Base-by-base conservation (phyloP, 2,888 invertebrate species). In the Oscheius sp. region DNA sequence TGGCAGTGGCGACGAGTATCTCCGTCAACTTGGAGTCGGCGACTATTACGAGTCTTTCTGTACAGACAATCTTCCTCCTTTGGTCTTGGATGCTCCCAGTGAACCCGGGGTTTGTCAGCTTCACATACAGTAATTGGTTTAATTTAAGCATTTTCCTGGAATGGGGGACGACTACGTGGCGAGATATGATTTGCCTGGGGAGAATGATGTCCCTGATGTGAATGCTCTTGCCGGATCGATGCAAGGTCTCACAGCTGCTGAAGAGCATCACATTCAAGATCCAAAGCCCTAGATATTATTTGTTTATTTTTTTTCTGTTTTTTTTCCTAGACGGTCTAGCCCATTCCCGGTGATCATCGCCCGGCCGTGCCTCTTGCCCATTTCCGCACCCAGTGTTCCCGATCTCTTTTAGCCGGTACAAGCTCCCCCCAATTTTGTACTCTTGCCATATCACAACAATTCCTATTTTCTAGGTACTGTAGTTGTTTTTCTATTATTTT, bases 381-480 rank as follows among this genome's bases (percentile, higher is more conserved):
- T 9, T 9, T 9, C 5, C 35, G 35, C 35, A 35, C 35, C 35
- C 35, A 23, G 61, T 43, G 16, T 16, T 43, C 52, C 25, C n/a
- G 52, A 52, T 52, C 52, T 66, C 52, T 29, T 9, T n/a, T n/a
- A 52, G 52, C 66, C 52, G 66, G 66, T 66, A 66, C 49, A 49
- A 49, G 16, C 18, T 18, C 5, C 5, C 27, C 21, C n/a, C n/a
- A n/a, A n/a, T 52, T 52, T 46, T 46, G 45, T 46, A 27, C n/a
- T 66, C 66, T 66, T 66, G 66, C 66, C 66, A 66, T 66, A 66
- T 66, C 66, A 66, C 49, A 18, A 46, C 7, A 18, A 3, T n/a
- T 16, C 43, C 43, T 61, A 18, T 25, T 18, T 25, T 58, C 29
- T 58, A 18, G 18, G n/a, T 21, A 18, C 21, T 16, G 41, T 18